Evolutionary conservation across 2,888 invertebrate species (phyloP).

Genomic region (Zhuqinia jingwanae): DNA sequence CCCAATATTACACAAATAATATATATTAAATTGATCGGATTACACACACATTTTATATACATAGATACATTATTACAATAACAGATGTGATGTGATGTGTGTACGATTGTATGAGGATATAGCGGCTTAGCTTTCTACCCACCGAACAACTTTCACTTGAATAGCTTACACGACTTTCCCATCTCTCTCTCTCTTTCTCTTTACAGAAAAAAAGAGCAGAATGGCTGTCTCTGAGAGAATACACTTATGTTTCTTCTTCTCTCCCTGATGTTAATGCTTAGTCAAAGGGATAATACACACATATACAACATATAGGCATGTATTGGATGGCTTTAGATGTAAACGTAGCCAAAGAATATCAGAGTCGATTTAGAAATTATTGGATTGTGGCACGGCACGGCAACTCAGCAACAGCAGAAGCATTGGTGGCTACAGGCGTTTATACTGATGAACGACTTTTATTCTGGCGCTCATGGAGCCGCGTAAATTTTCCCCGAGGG

Average conservation of each 20-base stretch:
- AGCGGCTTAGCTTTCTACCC: conserved; percentile 32
- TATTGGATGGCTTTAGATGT: conserved; percentile 9
- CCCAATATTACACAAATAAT: too few relatives aligned
- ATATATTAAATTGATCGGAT: conserved; percentile 12
- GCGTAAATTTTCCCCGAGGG: conserved; percentile 72
- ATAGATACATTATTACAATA: conserved; percentile 3
- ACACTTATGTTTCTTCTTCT: not conserved
- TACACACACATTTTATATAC: conserved; percentile 7
- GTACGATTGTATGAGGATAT: conserved; percentile 8
- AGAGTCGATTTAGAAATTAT: conserved; percentile 62
- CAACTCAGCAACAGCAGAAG: conserved; percentile 39
- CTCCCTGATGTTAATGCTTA: not conserved
- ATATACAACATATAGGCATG: not conserved
- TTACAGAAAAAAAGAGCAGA: too few relatives aligned
- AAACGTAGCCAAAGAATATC: conserved; percentile 48
- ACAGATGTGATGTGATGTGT: conserved; percentile 4
- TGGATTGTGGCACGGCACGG: conserved; percentile 61
- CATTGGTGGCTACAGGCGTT: conserved; percentile 59
- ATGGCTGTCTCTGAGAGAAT: not conserved
- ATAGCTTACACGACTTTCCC: conserved; percentile 28
- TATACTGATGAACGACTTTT: conserved; percentile 69
- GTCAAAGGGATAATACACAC: conserved; percentile 10
- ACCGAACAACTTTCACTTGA: conserved; percentile 33
- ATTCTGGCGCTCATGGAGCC: conserved; percentile 71
- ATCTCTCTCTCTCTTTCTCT: not conserved